phyloP scores from a whole-genome alignment of 2,888 invertebrate genomes.

The Macrosiphum euphorbiae region DNA sequence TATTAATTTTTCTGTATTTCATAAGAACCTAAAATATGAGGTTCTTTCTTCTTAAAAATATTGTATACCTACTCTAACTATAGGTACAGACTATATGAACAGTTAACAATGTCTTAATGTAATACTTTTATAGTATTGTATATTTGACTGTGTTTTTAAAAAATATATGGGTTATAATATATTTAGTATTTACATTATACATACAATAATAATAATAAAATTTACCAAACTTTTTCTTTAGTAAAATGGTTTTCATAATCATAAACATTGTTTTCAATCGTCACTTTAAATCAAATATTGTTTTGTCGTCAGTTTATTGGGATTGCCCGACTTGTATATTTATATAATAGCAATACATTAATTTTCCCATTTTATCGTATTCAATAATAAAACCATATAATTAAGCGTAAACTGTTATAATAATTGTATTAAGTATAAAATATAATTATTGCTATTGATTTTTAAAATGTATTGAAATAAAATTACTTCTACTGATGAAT shows the following conservation, averaged over 20 bases:
- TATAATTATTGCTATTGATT: background rate
- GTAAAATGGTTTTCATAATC: background rate
- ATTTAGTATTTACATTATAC: background rate
- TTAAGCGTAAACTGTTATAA: background rate
- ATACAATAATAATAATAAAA: background rate
- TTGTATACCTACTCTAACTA: too few relatives aligned
- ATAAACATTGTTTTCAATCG: background rate
- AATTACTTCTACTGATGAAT: background rate
- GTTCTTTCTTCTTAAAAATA: too few relatives aligned
- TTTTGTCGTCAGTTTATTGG: background rate
- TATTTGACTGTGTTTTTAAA: too few relatives aligned
- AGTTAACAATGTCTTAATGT: too few relatives aligned
- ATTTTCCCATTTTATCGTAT: background rate
- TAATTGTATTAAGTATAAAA: background rate
- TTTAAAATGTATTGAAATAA: background rate
- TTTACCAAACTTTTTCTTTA: background rate
- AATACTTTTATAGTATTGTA: too few relatives aligned
- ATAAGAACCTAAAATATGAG: too few relatives aligned
- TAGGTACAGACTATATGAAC: too few relatives aligned
- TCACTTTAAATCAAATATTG: background rate
- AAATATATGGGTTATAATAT: background rate
- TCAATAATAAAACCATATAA: background rate
- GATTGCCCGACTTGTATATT: background rate
- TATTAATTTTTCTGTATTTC: too few relatives aligned
- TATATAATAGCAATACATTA: conserved; percentile 1